phyloP scores from a whole-genome alignment of 2,888 invertebrate species.

The Ochropleura plecta region DNA sequence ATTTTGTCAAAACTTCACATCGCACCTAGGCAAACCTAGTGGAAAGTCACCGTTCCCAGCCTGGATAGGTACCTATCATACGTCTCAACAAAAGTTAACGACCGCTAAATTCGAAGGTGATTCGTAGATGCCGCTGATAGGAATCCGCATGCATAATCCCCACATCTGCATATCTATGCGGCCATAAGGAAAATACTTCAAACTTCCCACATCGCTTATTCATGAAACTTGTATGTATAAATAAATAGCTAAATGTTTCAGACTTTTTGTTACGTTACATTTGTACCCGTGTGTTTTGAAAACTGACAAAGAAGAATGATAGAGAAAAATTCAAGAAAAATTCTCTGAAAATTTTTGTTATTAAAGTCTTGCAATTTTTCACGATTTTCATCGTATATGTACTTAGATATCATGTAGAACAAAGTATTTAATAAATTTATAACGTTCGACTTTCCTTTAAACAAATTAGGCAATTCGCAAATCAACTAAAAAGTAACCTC shows the following conservation, averaged over 20 bases:
- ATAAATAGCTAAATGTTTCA: conserved; percentile 34
- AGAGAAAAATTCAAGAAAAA: neutral
- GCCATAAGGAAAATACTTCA: conserved; percentile 49
- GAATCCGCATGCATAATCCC: conserved; percentile 74
- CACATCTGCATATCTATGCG: conserved; percentile 50
- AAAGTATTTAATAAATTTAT: neutral
- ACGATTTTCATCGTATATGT: neutral
- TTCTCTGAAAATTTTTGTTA: neutral
- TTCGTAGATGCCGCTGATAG: conserved; percentile 73
- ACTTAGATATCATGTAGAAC: neutral
- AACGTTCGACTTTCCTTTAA: neutral
- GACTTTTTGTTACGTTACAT: neutral
- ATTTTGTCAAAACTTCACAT: neutral
- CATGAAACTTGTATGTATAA: conserved; percentile 55
- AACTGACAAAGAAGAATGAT: neutral
- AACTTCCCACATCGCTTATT: conserved; percentile 57
- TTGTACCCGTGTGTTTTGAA: conserved; percentile 15
- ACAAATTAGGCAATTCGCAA: neutral
- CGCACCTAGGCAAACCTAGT: neutral
- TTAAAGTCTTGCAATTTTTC: neutral
- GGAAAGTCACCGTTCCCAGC: neutral
- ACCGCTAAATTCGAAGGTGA: conserved; percentile 81
- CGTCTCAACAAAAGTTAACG: conserved; percentile 57
- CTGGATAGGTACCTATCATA: neutral
- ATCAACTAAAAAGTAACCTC: neutral